A percentile compares a stretch with the other conserved stretches of the same genome.
phyloP scores from a whole-genome alignment of 2,888 invertebrate genomes.

The Dasypolia templi region DNA sequence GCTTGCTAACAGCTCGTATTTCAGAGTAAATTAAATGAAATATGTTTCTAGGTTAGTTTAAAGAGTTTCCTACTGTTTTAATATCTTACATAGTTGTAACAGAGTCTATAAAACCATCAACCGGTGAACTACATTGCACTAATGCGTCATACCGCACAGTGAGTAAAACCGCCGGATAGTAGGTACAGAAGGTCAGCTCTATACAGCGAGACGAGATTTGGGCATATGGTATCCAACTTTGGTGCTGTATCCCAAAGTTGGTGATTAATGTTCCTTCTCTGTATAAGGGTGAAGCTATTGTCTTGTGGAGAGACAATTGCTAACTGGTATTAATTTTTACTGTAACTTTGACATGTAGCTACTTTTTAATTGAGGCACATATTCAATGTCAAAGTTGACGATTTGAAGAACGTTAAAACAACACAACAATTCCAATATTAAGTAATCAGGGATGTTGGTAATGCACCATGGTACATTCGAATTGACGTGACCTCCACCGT shows the following conservation, averaged over 20 bases:
- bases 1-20: not conserved
- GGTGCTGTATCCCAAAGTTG: not conserved
- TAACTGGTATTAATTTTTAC: not conserved
- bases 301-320: not conserved
- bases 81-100: slow-evolving; percentile 51
- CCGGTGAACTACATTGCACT: slow-evolving; percentile 42
- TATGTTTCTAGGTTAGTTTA: slow-evolving; percentile 33
- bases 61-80: slow-evolving; percentile 44
- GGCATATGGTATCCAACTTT: too few species aligned
- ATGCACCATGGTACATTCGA: too few species aligned
- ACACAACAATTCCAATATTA: too few species aligned
- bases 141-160: slow-evolving; percentile 52
- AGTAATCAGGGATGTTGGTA: too few species aligned
- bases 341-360: not conserved
- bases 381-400: not conserved
- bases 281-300: not conserved
- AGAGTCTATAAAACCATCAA: slow-evolving; percentile 46
- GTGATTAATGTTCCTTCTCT: slow-evolving; percentile 12
- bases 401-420: too few species aligned
- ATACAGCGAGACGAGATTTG: not conserved
- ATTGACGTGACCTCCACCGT: too few species aligned
- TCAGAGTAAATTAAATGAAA: slow-evolving; percentile 44
- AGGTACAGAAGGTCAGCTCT: not conserved
- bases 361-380: not conserved
- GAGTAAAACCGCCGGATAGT: slow-evolving; percentile 6